These are phyloP conservation scores for Epinephelus lanceolatus DNA, from an alignment of 2,113 vertebrate species.

Conservation along the genomic window DNA sequence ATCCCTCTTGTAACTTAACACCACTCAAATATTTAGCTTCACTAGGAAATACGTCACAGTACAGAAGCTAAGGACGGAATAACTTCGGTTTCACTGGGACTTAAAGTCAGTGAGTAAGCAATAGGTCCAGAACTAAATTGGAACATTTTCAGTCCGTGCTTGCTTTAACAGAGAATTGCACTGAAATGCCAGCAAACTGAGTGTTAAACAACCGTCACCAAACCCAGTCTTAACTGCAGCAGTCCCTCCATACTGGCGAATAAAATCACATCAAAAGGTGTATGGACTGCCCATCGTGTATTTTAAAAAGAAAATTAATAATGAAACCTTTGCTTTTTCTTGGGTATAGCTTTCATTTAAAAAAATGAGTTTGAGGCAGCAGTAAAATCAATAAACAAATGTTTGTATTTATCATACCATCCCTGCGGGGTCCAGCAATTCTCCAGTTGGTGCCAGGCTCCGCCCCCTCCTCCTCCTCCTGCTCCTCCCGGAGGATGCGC, in stretches of 20 bases:
- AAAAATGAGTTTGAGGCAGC: neutral
- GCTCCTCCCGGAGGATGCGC: constrained; percentile 92
- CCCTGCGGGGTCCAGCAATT: constrained; percentile 84
- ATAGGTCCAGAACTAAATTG: no score
- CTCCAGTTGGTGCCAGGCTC: constrained; percentile 87
- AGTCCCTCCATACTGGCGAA: neutral
- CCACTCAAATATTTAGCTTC: no score
- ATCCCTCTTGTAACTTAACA: no score
- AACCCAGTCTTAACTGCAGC: neutral
- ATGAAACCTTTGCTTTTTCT: neutral
- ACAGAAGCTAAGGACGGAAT: no score
- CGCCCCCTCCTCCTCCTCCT: constrained; percentile 87
- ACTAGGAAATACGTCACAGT: no score
- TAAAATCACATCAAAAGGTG: neutral
- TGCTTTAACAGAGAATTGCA: no score
- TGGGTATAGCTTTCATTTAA: neutral
- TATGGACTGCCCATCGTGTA: neutral
- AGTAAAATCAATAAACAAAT: neutral
- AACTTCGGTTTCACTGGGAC: no score
- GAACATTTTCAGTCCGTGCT: no score
- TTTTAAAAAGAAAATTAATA: neutral
- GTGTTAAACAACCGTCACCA: neutral
- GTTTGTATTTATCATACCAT: constrained; percentile 73
- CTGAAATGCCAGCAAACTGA: no score
- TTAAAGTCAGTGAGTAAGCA: no score